Conservation (phyloP, 1,140 invertebrate species). For the Gryllus bimaculatus region DNA sequence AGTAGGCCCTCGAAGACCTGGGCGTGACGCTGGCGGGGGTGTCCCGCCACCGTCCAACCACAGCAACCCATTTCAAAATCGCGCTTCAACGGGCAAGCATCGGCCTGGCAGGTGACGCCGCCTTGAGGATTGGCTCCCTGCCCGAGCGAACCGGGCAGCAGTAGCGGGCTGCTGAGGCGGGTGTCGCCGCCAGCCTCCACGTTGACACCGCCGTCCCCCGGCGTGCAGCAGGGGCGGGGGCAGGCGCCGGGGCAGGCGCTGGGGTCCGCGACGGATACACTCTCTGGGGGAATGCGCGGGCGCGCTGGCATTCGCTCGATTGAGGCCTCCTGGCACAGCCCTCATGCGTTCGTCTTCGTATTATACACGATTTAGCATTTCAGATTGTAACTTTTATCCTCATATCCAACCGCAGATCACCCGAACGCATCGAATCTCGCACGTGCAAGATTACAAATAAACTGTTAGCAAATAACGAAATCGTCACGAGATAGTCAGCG, state of each 20-base stretch:
- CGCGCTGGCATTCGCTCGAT: no score
- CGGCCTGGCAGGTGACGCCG: conserved; percentile 71
- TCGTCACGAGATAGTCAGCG: no score
- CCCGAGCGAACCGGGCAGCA: conserved; percentile 40
- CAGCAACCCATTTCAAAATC: conserved; percentile 67
- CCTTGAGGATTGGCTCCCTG: conserved; percentile 59
- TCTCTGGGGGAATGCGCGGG: no score
- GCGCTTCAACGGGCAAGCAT: conserved; percentile 77
- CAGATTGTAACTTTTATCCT: no score
- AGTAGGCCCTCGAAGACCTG: conserved; percentile 77
- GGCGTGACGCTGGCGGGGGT: conserved; percentile 64
- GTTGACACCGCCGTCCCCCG: conserved; percentile 7
- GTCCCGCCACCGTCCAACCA: conserved; percentile 46
- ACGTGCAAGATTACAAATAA: no score
- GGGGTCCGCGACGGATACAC: not conserved
- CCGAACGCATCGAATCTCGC: no score
- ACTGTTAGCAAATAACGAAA: no score
- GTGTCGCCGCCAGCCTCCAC: not conserved
- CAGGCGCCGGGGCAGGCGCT: not conserved
- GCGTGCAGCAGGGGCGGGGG: not conserved
- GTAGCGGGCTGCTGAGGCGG: conserved; percentile 39
- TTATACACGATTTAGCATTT: no score
- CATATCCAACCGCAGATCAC: no score
- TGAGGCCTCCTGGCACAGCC: no score
- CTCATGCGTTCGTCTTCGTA: no score